These are phyloP conservation scores for Gerosis bhagava DNA, from an alignment of 2,888 invertebrate species.

Conservation along the genomic window DNA sequence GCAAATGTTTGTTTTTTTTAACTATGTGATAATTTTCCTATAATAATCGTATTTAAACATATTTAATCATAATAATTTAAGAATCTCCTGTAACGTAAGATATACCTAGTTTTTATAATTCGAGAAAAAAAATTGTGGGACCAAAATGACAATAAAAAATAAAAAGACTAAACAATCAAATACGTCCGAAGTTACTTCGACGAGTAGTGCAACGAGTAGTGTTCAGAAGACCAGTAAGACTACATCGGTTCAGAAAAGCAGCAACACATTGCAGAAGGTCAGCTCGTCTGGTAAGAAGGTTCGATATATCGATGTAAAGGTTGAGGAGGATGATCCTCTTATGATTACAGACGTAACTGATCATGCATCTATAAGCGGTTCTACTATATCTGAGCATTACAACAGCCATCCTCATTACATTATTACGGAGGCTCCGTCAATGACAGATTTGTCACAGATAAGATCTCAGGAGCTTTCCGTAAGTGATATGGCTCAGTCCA, in stretches of 20 bases:
- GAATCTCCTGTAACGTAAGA: conserved; percentile 57
- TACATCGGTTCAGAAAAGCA: conserved; percentile 66
- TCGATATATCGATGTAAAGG: conserved; percentile 77
- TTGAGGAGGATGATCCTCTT: conserved; percentile 78
- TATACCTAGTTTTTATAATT: conserved; percentile 44
- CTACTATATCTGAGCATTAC: conserved; percentile 73
- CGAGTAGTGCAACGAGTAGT: conserved; percentile 69
- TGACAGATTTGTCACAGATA: conserved; percentile 70
- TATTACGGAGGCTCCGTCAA: conserved; percentile 77
- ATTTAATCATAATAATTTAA: conserved; percentile 61
- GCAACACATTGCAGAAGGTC: conserved; percentile 68
- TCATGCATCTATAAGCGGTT: conserved; percentile 71
- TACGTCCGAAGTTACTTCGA: conserved; percentile 65
- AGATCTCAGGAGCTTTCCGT: conserved; percentile 61
- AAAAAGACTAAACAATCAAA: conserved; percentile 79
- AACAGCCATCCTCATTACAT: conserved; percentile 79
- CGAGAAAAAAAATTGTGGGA: conserved; percentile 45
- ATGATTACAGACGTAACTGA: conserved; percentile 79
- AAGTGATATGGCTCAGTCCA: conserved; percentile 71
- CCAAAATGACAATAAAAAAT: conserved; percentile 80
- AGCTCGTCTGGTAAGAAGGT: conserved; percentile 75
- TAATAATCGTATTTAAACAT: conserved; percentile 46
- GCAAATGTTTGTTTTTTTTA: conserved; percentile 60
- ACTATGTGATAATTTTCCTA: conserved; percentile 53
- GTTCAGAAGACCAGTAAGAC: conserved; percentile 71